These are phyloP conservation scores for Staurois parvus DNA, from an alignment of 2,797 vertebrate species.

Conservation along the genomic window DNA sequence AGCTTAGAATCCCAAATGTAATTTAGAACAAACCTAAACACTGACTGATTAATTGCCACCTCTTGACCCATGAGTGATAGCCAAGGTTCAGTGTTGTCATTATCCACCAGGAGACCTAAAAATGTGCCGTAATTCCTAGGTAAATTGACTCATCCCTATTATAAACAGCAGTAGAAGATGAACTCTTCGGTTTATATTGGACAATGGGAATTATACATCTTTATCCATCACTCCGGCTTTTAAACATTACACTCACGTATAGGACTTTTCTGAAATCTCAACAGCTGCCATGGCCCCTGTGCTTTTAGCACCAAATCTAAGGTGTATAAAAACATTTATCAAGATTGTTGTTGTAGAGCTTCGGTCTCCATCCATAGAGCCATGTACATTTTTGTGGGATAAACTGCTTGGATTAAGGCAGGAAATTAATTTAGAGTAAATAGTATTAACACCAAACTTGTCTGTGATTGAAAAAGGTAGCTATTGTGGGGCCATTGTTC, in stretches of 20 bases:
- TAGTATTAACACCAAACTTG: conserved; percentile 64
- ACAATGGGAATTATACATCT: conserved; percentile 79
- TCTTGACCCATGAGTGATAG: conserved; percentile 86
- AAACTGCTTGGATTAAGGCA: conserved; percentile 64
- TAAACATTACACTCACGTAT: conserved; percentile 79
- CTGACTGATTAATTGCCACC: conserved; percentile 91
- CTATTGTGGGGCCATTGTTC: neutral
- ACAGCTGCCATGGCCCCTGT: conserved; percentile 81
- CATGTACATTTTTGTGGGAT: conserved; percentile 63
- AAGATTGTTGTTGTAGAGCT: conserved; percentile 57
- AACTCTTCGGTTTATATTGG: conserved; percentile 79
- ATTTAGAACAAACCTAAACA: conserved; percentile 91
- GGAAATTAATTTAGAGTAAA: conserved; percentile 60
- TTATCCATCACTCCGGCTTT: conserved; percentile 85
- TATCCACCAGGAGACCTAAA: conserved; percentile 83
- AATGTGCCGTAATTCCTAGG: conserved; percentile 71
- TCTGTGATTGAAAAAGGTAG: conserved; percentile 17
- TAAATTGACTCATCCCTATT: conserved; percentile 80
- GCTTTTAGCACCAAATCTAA: conserved; percentile 85
- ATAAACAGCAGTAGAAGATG: conserved; percentile 81
- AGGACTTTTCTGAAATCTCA: conserved; percentile 77
- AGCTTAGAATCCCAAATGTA: conserved; percentile 88
- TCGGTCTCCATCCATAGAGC: conserved; percentile 62
- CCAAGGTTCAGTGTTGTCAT: conserved; percentile 83
- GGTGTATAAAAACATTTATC: conserved; percentile 80